Conservation (phyloP, 2,113 vertebrate genomes). For the Anoplopoma fimbria region DNA sequence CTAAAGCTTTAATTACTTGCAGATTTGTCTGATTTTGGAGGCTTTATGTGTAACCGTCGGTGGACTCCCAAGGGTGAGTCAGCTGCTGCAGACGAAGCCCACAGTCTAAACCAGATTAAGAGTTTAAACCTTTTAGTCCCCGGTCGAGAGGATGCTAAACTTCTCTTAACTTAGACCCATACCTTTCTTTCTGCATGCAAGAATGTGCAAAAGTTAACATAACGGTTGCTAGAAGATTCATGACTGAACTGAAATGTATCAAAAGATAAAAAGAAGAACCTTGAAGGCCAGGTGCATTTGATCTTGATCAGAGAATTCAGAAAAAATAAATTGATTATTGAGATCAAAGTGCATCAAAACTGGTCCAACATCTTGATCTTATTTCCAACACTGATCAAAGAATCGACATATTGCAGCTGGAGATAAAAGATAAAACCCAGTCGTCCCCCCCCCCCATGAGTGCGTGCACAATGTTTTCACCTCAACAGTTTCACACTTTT, state of each 20-base stretch:
- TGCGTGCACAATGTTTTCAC: slow-evolving; percentile 3
- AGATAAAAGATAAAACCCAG: slow-evolving; percentile 23
- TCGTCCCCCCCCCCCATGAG: not conserved
- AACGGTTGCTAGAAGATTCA: not conserved
- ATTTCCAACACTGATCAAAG: slow-evolving; percentile 21
- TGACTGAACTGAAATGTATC: not conserved
- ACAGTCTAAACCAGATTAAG: slow-evolving; percentile 66
- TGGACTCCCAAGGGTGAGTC: slow-evolving; percentile 43
- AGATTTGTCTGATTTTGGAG: slow-evolving; percentile 63
- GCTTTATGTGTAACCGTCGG: slow-evolving; percentile 32
- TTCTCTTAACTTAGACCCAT: slow-evolving; percentile 10
- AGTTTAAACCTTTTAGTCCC: slow-evolving; percentile 61
- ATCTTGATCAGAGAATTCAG: slow-evolving; percentile 10
- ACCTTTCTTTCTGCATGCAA: not conserved
- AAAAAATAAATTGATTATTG: not conserved
- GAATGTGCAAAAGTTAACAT: not conserved
- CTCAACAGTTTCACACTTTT: not conserved
- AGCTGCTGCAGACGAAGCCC: slow-evolving; percentile 42
- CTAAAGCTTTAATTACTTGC: slow-evolving; percentile 65
- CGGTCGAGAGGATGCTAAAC: slow-evolving; percentile 38
- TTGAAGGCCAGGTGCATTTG: slow-evolving; percentile 15
- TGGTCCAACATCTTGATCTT: slow-evolving; percentile 32
- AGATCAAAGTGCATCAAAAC: slow-evolving; percentile 24
- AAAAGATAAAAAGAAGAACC: not conserved
- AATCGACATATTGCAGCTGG: not conserved